These are phyloP conservation scores for Gambusia affinis DNA, from an alignment of 2,113 vertebrate species.

Conservation along the genomic window DNA sequence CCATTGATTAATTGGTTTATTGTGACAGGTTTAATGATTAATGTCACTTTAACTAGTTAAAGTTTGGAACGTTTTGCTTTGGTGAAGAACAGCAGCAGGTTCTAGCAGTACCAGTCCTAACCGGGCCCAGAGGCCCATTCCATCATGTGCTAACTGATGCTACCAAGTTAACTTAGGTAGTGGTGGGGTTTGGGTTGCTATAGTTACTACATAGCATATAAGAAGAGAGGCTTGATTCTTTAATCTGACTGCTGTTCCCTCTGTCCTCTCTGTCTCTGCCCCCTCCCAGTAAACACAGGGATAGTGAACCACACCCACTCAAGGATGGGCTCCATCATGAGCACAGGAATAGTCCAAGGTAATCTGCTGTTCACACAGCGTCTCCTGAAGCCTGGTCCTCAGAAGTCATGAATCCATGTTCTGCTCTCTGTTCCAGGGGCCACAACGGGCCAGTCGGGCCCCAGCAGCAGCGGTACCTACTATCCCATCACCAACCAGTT, in stretches of 20 bases:
- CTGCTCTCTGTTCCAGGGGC: conserved; percentile 74
- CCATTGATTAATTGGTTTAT: too few relatives aligned
- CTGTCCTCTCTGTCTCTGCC: not conserved
- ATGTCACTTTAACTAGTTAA: too few relatives aligned
- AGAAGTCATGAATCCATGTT: not conserved
- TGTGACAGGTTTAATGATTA: too few relatives aligned
- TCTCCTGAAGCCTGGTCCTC: not conserved
- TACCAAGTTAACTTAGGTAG: not conserved
- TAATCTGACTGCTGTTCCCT: not conserved
- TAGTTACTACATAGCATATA: not conserved
- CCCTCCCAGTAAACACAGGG: conserved; percentile 88
- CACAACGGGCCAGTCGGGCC: conserved; percentile 81
- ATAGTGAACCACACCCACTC: conserved; percentile 97
- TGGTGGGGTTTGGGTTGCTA: not conserved
- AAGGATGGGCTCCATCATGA: conserved; percentile 97
- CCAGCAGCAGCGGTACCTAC: conserved; percentile 82
- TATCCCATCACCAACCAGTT: conserved; percentile 94
- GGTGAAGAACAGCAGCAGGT: too few relatives aligned
- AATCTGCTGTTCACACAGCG: conserved; percentile 12
- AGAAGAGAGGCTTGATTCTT: too few relatives aligned
- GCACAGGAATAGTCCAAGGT: conserved; percentile 96
- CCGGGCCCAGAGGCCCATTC: too few relatives aligned
- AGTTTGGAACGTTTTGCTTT: too few relatives aligned
- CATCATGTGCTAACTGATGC: not conserved
- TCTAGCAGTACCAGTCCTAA: too few relatives aligned